Conservation (phyloP, 1,140 invertebrate species). For the Penaeus japonicus region DNA sequence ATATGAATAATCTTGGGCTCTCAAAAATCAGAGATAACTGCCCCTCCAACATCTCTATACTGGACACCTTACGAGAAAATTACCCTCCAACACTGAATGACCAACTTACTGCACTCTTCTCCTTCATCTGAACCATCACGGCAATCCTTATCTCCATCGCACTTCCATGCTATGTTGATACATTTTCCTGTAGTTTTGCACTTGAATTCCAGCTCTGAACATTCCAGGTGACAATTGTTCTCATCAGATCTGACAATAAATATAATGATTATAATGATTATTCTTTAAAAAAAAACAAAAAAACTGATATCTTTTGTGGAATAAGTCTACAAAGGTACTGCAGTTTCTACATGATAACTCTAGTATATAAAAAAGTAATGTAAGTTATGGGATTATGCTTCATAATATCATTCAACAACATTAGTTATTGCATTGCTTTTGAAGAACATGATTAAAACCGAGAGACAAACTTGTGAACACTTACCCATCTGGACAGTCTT, state of each 20-base stretch:
- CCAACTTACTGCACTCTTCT: conserved; percentile 78
- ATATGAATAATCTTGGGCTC: too few species aligned
- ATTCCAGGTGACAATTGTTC: conserved; percentile 80
- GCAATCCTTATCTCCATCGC: conserved; percentile 94
- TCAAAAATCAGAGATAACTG: too few species aligned
- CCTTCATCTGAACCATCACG: conserved; percentile 94
- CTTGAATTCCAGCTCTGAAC: conserved; percentile 91
- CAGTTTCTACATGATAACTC: too few species aligned
- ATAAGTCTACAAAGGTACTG: too few species aligned
- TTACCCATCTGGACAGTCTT: conserved; percentile 73
- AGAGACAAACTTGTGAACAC: conserved; percentile 37
- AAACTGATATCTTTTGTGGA: too few species aligned
- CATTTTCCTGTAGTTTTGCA: conserved; percentile 89
- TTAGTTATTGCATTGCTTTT: neutral
- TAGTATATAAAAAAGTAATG: too few species aligned
- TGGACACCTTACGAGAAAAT: too few species aligned
- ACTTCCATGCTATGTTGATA: conserved; percentile 93
- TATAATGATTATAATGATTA: conserved; percentile 21
- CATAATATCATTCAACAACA: too few species aligned
- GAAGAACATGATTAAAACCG: neutral
- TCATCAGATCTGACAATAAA: conserved; percentile 75
- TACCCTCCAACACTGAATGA: neutral
- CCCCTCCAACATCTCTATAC: too few species aligned
- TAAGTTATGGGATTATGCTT: too few species aligned
- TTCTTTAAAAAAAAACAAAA: neutral